Evolutionary conservation across 2,113 vertebrate genomes (phyloP).

Genomic region (Dissostichus mawsoni): DNA sequence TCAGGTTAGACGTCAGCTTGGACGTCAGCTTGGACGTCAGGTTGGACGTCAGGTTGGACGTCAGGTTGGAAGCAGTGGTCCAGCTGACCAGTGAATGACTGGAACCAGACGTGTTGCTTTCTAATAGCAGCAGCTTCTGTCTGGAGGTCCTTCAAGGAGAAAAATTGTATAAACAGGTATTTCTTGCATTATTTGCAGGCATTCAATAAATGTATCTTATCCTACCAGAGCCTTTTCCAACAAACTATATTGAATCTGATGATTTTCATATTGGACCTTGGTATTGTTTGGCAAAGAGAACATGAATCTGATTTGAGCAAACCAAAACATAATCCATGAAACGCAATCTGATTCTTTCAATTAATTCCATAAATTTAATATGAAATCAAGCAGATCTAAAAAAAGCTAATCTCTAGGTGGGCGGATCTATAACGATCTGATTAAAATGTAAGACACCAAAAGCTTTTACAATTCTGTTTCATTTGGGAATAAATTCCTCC

Average conservation of each 20-base stretch:
- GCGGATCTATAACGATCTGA: constrained; percentile 63
- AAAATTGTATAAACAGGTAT: constrained; percentile 38
- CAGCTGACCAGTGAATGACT: constrained; percentile 1
- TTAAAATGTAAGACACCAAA: constrained; percentile 57
- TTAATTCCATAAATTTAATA: constrained; percentile 55
- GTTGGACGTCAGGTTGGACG: too few relatives aligned
- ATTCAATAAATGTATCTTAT: neutral
- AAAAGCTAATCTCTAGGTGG: constrained; percentile 53
- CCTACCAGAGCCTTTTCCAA: constrained; percentile 16
- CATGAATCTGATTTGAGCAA: constrained; percentile 27
- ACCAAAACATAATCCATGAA: constrained; percentile 53
- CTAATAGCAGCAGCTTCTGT: constrained; percentile 37
- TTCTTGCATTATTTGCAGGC: constrained; percentile 22
- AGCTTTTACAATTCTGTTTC: constrained; percentile 54
- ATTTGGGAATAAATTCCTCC: constrained; percentile 40
- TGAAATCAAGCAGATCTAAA: constrained; percentile 41
- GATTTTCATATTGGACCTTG: constrained; percentile 9
- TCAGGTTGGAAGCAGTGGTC: constrained; percentile 7
- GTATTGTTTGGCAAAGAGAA: constrained; percentile 35
- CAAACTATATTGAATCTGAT: constrained; percentile 38
- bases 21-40: too few relatives aligned
- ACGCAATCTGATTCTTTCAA: constrained; percentile 50
- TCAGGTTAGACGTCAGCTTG: too few relatives aligned
- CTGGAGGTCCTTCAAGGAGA: constrained; percentile 63
- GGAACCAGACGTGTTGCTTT: constrained; percentile 58